These are phyloP conservation scores for Diadema setosum DNA, from an alignment of 35 echinoderm and acorn worm genomes.

Conservation along the genomic window DNA sequence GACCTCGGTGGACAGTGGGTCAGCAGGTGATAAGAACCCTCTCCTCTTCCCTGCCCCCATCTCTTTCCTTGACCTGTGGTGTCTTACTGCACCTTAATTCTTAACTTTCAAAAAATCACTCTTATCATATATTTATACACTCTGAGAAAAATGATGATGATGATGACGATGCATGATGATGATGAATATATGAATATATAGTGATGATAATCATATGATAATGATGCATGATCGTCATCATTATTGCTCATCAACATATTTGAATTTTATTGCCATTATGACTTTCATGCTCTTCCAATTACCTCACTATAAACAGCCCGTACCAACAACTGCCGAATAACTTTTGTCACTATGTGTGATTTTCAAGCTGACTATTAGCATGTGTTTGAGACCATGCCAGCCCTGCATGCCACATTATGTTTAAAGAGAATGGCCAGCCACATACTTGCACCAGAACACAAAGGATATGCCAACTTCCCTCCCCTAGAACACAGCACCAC, in stretches of 20 bases:
- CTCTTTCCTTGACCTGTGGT: background rate
- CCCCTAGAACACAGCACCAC: background rate
- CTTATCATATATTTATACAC: background rate
- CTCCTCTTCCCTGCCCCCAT: background rate
- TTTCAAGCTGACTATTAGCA: background rate
- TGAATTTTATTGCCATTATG: too few species aligned
- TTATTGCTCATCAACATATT: too few species aligned
- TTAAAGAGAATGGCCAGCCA: background rate
- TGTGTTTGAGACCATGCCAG: background rate
- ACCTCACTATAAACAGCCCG: too few species aligned
- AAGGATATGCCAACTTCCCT: background rate
- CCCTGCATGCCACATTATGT: background rate
- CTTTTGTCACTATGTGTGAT: background rate
- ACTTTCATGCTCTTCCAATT: too few species aligned
- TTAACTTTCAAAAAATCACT: background rate
- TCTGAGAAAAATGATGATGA: background rate
- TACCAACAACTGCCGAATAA: too few species aligned
- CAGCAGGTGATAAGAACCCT: slow-evolving; percentile 42
- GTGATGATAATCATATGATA: too few species aligned
- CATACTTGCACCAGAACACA: background rate
- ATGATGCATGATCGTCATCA: too few species aligned
- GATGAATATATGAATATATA: too few species aligned
- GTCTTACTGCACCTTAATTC: background rate
- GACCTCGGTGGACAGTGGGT: slow-evolving; percentile 84
- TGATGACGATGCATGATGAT: too few species aligned